A percentile compares a stretch with the other conserved stretches of the same genome.
phyloP scores from a whole-genome alignment of 2,797 vertebrate species.

The Leptoclinus maculatus region DNA sequence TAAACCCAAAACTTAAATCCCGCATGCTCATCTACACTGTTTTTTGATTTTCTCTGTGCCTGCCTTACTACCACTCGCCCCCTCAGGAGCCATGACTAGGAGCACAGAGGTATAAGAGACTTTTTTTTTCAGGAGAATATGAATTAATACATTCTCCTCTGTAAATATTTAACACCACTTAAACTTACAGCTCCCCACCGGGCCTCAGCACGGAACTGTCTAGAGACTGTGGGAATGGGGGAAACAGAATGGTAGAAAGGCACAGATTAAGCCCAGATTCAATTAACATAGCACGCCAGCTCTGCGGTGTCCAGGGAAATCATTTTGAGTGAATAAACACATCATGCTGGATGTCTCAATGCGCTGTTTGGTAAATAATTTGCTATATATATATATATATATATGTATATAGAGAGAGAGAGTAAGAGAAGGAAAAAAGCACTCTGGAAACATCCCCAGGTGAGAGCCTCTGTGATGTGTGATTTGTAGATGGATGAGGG shows the following conservation, averaged over 20 bases:
- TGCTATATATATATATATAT: conserved; percentile 34
- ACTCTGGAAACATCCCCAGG: conserved; percentile 58
- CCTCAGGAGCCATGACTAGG: conserved; percentile 35
- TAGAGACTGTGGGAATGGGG: conserved; percentile 64
- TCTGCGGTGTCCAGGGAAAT: conserved; percentile 80
- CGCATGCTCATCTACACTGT: conserved; percentile 18
- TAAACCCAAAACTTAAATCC: conserved; percentile 19
- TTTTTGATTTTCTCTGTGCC: conserved; percentile 5
- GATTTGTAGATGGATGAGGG: conserved; percentile 56
- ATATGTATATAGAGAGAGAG: conserved; percentile 15
- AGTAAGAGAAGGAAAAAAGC: conserved; percentile 27
- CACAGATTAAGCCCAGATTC: conserved; percentile 80
- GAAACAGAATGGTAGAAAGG: conserved; percentile 32
- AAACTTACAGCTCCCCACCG: conserved; percentile 75
- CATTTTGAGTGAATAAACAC: conserved; percentile 85
- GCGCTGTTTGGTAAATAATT: conserved; percentile 72
- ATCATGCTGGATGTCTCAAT: conserved; percentile 75
- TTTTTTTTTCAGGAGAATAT: conserved; percentile 68
- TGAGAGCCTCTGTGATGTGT: conserved; percentile 55
- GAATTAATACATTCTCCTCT: conserved; percentile 77
- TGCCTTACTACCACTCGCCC: conserved; percentile 24
- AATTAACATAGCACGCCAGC: conserved; percentile 77
- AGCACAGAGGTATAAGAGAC: conserved; percentile 51
- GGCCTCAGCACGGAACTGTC: conserved; percentile 63
- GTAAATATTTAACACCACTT: conserved; percentile 86